These are phyloP conservation scores for Zaprionus ornatus DNA, from an alignment of 1,140 invertebrate species.

Conservation along the genomic window DNA sequence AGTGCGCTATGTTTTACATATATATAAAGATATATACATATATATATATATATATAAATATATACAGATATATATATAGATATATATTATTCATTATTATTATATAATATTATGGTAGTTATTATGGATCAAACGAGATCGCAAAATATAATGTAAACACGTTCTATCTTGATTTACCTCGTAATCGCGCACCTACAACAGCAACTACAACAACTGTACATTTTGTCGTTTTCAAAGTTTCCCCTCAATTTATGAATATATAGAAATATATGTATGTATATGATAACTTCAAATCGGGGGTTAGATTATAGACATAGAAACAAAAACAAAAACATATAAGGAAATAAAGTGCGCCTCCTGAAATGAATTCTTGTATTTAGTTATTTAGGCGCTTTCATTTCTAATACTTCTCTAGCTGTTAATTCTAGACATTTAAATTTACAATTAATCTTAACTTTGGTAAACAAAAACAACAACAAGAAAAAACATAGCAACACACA, in stretches of 20 bases:
- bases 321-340: neutral
- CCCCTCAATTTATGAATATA: constrained; percentile 21
- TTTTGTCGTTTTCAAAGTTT: constrained; percentile 36
- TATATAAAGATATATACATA: constrained; percentile 38
- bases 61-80: constrained; percentile 34
- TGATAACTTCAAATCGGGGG: constrained; percentile 7
- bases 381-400: constrained; percentile 70
- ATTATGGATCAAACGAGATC: constrained; percentile 36
- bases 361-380: constrained; percentile 65
- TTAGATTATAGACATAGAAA: neutral
- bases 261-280: constrained; percentile 11
- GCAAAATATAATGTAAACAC: constrained; percentile 15
- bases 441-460: constrained; percentile 26
- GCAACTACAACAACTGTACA: constrained; percentile 34
- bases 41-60: neutral
- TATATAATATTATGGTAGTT: constrained; percentile 32
- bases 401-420: constrained; percentile 51
- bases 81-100: constrained; percentile 14
- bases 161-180: constrained; percentile 33
- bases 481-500: constrained; percentile 30
- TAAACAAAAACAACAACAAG: constrained; percentile 34
- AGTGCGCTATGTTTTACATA: constrained; percentile 56
- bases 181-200: constrained; percentile 34
- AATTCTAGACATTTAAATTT: constrained; percentile 58
- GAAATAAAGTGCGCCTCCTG: constrained; percentile 9